Base-by-base conservation (phyloP, 2,113 vertebrate species). In the Microcebus jonahi region DNA sequence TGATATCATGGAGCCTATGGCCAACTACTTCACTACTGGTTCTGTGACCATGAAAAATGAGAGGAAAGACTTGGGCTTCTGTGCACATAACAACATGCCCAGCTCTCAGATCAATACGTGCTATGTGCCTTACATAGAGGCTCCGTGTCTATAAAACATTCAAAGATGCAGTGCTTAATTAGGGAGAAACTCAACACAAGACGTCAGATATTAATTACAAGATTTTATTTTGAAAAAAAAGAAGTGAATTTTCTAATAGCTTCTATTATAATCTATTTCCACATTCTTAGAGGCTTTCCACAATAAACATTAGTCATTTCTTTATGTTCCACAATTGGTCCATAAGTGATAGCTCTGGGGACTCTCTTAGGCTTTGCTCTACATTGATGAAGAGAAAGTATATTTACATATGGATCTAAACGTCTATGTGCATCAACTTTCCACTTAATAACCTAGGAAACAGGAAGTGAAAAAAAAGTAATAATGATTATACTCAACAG, bases 171-270 rank as follows among this genome's bases (percentile, higher is more conserved):
- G 36, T 45, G 50, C 25, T 61, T 68, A 83, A 50, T 13, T 17
- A 71, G 61, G 15, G 57, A 90, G 61, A n/a, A 94, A 59, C 31
- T 80, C 14, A 80, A 27, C 50, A 34, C 8, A 48, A 79, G n/a
- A 68, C 14, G 53, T 84, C 20, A 88, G 93, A 65, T 50, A 94
- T n/a, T 84, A 90, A 86, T 84, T 65, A 88, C 12, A 67, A 85
- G 42, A 59, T 34, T 80, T 79, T 73, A 42, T 88, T 88, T 92
- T 12, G 21, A 36, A 12, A 10, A 63, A 57, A 84, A 68, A 53
- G 18, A 84, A 85, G 34, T 1, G 13, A 90, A 59, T 63, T 29
- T 29, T 84, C 42, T 45, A 63, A 80, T 20, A 59, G 42, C 65
- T 50, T 85, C 71, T 70, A 48, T 65, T 48, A 61, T 4, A n/a